Evolutionary conservation across 1,140 invertebrate species (phyloP).

Genomic region (Sarcophaga bullata): DNA sequence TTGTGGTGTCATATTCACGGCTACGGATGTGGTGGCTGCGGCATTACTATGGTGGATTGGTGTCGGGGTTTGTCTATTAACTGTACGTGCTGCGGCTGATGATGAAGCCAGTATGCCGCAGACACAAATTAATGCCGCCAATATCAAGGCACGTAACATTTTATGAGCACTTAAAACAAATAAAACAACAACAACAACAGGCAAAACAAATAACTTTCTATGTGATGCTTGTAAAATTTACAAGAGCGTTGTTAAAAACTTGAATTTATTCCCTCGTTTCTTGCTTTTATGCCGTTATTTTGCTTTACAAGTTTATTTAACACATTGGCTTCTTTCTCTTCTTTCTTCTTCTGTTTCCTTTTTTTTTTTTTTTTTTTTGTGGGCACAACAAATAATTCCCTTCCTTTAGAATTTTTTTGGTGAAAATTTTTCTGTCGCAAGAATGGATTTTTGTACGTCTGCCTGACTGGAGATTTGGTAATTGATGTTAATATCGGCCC

Average conservation of each 20-base stretch:
- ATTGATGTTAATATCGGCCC: slow-evolving; percentile 30
- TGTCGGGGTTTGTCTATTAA: slow-evolving; percentile 44
- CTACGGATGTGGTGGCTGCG: neutral
- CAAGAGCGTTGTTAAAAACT: slow-evolving; percentile 5
- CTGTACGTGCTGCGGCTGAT: slow-evolving; percentile 45
- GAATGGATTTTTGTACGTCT: slow-evolving; percentile 29
- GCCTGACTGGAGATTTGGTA: slow-evolving; percentile 23
- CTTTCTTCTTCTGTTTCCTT: too few species aligned
- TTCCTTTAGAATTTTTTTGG: neutral
- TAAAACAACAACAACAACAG: too few species aligned
- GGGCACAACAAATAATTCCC: neutral
- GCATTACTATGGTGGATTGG: slow-evolving; percentile 44
- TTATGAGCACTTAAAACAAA: slow-evolving; percentile 34
- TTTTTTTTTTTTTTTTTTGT: neutral
- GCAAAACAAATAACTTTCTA: neutral
- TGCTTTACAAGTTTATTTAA: neutral
- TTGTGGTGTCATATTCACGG: neutral
- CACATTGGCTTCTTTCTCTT: neutral
- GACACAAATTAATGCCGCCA: slow-evolving; percentile 36
- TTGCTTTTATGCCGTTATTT: neutral
- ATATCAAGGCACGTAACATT: slow-evolving; percentile 33
- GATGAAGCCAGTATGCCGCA: neutral
- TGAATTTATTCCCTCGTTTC: neutral
- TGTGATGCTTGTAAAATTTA: neutral
- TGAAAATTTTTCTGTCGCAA: neutral